Base-by-base conservation (phyloP, 2,888 invertebrate species). In the Trissolcus japonicus region DNA sequence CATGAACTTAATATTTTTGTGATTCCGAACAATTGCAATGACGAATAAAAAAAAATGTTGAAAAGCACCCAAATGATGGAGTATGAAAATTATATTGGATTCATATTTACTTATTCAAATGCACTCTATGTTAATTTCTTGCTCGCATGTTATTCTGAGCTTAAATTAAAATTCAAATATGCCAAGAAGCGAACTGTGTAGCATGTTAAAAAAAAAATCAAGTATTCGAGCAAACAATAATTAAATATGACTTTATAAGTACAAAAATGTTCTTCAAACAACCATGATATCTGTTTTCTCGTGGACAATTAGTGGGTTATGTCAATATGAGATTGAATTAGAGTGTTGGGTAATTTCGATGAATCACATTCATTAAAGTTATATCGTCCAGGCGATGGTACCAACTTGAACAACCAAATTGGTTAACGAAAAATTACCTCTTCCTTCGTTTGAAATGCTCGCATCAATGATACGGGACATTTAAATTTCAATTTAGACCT, bases 21-120 rank as follows among this genome's bases (percentile, higher is more conserved):
- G 4, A 16, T 46, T 16, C 9, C 11, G 11, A 13, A 17, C 11
- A 51, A 51, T 51, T 51, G 14, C 19, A 16, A 17, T 19, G 16
- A 19, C 21, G 19, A 51, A 17, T 19, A 13, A 51, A 9, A 51
- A 13, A 17, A 17, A 51, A 21, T 7, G 11, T 9, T 46, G n/a
- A n/a, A 46, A 46, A 51, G 17, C 17, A 48, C 17, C 35, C n/a
- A 55, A 65, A 65, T 65, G 46, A 55, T 35, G 48, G 65, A 35
- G n/a, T 55, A 48, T 53, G 25, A 65, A 65, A 55, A 16, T 19
- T n/a, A n/a, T n/a, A n/a, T n/a, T 25, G 19, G 46, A 43, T 54
- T 43, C 4, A 50, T 50, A 41, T 66, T 66, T 50, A 57, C 43
- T 35, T 66, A 66, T 66, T 66, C 57, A 56, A 66, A 66, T 57